Percentiles rank a stretch among this genome's conserved stretches.
phyloP scores from a whole-genome alignment of 2,113 vertebrate genomes.

The Craseonycteris thonglongyai region DNA sequence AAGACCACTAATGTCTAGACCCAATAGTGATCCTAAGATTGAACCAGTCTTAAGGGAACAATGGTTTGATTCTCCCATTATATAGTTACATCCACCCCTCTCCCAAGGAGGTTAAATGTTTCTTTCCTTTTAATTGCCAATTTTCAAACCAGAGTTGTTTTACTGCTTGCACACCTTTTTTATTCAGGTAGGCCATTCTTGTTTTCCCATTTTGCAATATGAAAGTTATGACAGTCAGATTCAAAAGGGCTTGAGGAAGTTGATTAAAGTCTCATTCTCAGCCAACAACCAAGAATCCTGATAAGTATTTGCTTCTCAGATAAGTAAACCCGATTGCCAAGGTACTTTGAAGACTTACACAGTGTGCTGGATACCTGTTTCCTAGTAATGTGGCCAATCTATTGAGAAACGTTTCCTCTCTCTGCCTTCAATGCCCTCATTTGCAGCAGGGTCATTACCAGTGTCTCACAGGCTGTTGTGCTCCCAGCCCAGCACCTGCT shows the following conservation, averaged over 20 bases:
- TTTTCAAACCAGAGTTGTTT: slow-evolving; percentile 4
- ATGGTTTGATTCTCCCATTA: neutral
- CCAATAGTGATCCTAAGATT: neutral
- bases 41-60: neutral
- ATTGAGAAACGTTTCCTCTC: neutral
- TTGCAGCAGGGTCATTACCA: neutral
- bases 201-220: neutral
- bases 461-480: neutral
- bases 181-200: neutral
- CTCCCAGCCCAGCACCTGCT: neutral
- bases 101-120: neutral
- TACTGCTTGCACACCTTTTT: neutral
- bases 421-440: fast-evolving
- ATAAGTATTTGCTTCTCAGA: neutral
- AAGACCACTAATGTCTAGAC: neutral
- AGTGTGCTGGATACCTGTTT: neutral
- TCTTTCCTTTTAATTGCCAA: neutral
- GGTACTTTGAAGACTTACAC: neutral
- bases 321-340: neutral
- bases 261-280: neutral
- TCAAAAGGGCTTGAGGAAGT: neutral
- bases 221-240: neutral
- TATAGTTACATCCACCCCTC: neutral
- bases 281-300: neutral
- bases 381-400: neutral